phyloP scores from a whole-genome alignment of 2,888 invertebrate genomes.

The Psylliodes chrysocephalus region DNA sequence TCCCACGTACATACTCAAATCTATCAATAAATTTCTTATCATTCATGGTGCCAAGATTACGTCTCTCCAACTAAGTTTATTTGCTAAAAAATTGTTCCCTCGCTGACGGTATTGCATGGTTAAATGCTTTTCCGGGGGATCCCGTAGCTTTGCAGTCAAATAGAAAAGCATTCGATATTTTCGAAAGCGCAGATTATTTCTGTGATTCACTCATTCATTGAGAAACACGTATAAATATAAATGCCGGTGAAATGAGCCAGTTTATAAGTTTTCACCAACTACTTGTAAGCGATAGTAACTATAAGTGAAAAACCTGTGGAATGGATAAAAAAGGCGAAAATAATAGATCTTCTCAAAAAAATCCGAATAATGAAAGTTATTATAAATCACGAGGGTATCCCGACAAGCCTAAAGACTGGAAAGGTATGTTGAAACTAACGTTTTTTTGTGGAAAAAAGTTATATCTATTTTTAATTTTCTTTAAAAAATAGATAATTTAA shows the following conservation, averaged over 20 bases:
- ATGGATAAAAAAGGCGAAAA: conserved; percentile 33
- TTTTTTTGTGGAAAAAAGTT: no score
- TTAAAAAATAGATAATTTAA: no score
- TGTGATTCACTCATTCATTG: conserved; percentile 7
- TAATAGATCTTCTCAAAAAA: conserved; percentile 39
- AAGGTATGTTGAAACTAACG: conserved; percentile 8
- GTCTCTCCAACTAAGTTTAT: not conserved
- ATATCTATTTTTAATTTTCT: no score
- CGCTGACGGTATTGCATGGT: not conserved
- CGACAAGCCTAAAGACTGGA: conserved; percentile 6
- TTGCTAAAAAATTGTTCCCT: not conserved
- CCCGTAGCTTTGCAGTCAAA: not conserved
- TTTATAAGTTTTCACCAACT: not conserved
- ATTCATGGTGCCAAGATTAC: not conserved
- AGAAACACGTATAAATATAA: no score
- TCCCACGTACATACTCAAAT: not conserved
- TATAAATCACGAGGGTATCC: conserved; percentile 27
- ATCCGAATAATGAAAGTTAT: conserved; percentile 41
- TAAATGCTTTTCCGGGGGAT: not conserved
- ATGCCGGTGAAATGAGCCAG: not conserved
- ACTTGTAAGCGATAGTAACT: not conserved
- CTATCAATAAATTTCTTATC: not conserved
- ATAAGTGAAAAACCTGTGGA: not conserved
- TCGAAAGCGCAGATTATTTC: no score
- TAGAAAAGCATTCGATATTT: not conserved